A percentile compares a stretch with the other conserved stretches of the same genome.
These are phyloP conservation scores for Drosophila seclusa DNA, from an alignment of 2,888 invertebrate species.

Conservation along the genomic window DNA sequence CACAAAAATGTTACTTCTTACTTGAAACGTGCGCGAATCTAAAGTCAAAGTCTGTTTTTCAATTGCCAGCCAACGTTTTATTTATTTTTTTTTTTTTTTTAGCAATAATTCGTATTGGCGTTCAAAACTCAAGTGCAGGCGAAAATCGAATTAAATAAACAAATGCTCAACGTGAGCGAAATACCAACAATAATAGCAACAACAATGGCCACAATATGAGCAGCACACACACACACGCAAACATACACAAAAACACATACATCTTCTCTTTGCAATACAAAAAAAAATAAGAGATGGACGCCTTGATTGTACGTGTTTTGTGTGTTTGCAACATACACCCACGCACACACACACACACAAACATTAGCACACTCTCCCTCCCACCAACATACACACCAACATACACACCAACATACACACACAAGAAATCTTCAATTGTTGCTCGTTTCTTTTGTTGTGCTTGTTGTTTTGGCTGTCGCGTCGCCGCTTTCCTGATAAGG, in stretches of 20 bases:
- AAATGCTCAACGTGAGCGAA: slow-evolving; percentile 85
- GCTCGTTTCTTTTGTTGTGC: slow-evolving; percentile 53
- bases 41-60: slow-evolving; percentile 7
- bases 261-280: slow-evolving; percentile 6
- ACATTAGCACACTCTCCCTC: not conserved
- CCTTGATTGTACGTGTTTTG: slow-evolving; percentile 62
- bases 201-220: slow-evolving; percentile 37
- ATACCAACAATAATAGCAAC: slow-evolving; percentile 64
- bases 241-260: slow-evolving; percentile 1
- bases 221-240: slow-evolving; percentile 15
- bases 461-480: slow-evolving; percentile 45
- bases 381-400: slow-evolving; percentile 1
- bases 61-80: slow-evolving; percentile 9
- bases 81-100: slow-evolving; percentile 13
- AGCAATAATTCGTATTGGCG: slow-evolving; percentile 40
- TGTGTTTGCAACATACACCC: slow-evolving; percentile 37
- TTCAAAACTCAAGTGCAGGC: slow-evolving; percentile 61
- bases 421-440: slow-evolving; percentile 64
- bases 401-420: slow-evolving; percentile 4
- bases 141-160: slow-evolving; percentile 85
- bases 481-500: slow-evolving; percentile 65
- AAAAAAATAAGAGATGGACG: slow-evolving; percentile 40
- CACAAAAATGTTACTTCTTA: slow-evolving; percentile 28
- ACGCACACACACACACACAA: slow-evolving; percentile 19
- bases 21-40: slow-evolving; percentile 39